Evolutionary conservation across 2,113 vertebrate species (phyloP).

Genomic region (Callaeas wilsoni): DNA sequence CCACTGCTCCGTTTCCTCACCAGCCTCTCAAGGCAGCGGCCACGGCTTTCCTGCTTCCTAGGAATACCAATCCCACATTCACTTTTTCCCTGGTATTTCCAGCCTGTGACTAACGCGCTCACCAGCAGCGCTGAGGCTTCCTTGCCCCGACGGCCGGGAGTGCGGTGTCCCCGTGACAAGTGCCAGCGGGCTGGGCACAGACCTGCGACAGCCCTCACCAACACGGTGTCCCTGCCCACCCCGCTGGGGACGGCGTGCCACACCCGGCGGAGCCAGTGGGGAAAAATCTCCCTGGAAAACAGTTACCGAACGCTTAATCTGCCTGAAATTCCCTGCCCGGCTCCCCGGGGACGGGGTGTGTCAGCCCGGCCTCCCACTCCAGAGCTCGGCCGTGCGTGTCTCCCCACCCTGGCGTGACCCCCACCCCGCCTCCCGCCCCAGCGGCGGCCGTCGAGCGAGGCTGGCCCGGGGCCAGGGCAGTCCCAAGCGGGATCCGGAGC

Average conservation of each 20-base stretch:
- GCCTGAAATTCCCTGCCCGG: neutral
- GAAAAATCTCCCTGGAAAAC: neutral
- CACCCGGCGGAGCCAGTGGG: fast-evolving
- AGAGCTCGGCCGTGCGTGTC: neutral
- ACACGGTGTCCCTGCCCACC: fast-evolving
- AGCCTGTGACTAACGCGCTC: neutral
- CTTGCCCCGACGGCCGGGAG: neutral
- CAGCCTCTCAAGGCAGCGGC: neutral
- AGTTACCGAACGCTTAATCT: too few species aligned
- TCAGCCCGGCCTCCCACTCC: neutral
- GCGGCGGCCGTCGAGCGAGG: neutral
- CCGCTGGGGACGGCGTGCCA: fast-evolving
- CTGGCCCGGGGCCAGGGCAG: neutral
- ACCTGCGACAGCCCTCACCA: fast-evolving
- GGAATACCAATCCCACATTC: fast-evolving
- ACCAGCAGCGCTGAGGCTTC: neutral
- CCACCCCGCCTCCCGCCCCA: neutral
- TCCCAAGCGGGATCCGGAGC: neutral
- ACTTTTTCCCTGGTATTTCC: neutral
- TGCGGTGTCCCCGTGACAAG: fast-evolving
- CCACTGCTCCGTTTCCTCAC: fast-evolving
- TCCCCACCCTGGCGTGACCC: neutral
- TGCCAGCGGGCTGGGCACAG: neutral
- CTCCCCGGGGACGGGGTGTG: neutral
- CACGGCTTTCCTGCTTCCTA: neutral